Conservation (phyloP, 1,140 invertebrate genomes). For the Prorops nasuta region DNA sequence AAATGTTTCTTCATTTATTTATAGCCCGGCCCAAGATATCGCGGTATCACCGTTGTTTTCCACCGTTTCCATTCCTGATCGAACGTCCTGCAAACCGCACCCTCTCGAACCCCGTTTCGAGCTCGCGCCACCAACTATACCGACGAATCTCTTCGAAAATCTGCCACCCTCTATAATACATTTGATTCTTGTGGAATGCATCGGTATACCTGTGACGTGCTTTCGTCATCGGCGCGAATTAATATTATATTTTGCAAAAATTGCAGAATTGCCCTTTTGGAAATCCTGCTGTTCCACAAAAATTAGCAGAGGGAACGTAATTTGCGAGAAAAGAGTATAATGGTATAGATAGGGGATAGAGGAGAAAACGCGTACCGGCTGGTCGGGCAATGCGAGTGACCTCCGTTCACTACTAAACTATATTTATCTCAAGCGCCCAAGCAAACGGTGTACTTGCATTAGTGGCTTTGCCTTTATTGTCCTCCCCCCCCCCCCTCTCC, state of each 20-base stretch:
- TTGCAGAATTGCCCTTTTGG: too few relatives aligned
- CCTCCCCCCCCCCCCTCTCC: conserved; percentile 11
- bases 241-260: too few relatives aligned
- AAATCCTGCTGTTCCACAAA: too few relatives aligned
- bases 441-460: conserved; percentile 40
- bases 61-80: conserved; percentile 22
- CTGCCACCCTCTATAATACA: too few relatives aligned
- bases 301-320: too few relatives aligned
- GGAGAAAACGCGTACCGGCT: conserved; percentile 32
- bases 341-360: conserved; percentile 5
- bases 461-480: conserved; percentile 44
- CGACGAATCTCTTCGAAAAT: too few relatives aligned
- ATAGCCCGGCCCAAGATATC: conserved; percentile 42
- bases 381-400: conserved; percentile 46
- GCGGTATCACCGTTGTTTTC: conserved; percentile 45
- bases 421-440: conserved; percentile 44
- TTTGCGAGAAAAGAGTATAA: too few relatives aligned
- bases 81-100: too few relatives aligned
- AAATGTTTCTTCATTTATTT: conserved; percentile 47
- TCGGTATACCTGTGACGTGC: too few relatives aligned
- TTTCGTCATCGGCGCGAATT: too few relatives aligned
- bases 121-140: conserved; percentile 5
- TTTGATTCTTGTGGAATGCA: too few relatives aligned
- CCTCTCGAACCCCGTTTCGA: conserved; percentile 1
- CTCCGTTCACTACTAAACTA: conserved; percentile 49